phyloP scores from a whole-genome alignment of 2,888 invertebrate species.

The Adelognathus sp. region DNA sequence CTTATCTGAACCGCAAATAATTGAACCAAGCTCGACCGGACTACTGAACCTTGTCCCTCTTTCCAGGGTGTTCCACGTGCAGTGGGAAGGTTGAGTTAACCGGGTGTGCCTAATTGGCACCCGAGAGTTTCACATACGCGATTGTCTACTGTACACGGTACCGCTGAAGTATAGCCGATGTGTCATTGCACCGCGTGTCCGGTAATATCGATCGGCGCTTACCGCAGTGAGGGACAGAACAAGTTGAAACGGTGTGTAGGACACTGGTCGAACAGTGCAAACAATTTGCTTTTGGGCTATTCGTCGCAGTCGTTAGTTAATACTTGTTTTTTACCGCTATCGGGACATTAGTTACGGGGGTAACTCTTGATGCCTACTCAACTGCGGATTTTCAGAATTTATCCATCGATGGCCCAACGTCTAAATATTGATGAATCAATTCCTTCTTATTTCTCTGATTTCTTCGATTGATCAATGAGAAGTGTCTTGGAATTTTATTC shows the following conservation, averaged over 20 bases:
- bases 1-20: too few relatives aligned
- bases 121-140: too few relatives aligned
- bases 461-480: too few relatives aligned
- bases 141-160: too few relatives aligned
- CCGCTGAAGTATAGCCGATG: slow-evolving; percentile 57
- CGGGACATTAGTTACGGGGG: background rate
- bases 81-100: too few relatives aligned
- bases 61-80: too few relatives aligned
- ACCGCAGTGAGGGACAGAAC: background rate
- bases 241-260: slow-evolving; percentile 23
- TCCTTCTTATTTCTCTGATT: background rate
- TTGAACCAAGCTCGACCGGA: too few relatives aligned
- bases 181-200: slow-evolving; percentile 67
- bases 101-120: too few relatives aligned
- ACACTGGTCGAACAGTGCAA: slow-evolving; percentile 13
- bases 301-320: background rate
- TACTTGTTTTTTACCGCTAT: background rate
- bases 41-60: too few relatives aligned
- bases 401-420: background rate
- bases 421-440: background rate
- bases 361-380: too few relatives aligned
- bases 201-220: slow-evolving; percentile 61
- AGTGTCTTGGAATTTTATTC: too few relatives aligned
- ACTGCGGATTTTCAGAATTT: too few relatives aligned
- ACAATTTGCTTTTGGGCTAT: background rate